phyloP scores from a whole-genome alignment of 2,113 vertebrate species.

The Brachyhypopomus occidentalis region DNA sequence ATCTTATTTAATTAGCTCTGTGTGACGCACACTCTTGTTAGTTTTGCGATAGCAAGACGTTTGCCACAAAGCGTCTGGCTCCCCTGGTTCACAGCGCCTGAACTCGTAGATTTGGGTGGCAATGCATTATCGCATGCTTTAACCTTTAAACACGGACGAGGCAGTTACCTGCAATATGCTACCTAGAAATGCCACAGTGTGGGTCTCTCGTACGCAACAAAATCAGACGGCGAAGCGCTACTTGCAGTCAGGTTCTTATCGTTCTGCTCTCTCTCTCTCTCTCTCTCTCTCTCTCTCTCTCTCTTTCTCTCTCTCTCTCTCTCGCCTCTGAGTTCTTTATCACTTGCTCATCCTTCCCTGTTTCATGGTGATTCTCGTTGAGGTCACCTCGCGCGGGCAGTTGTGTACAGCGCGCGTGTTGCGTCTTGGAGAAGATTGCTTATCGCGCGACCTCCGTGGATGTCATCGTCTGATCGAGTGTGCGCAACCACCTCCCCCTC shows the following conservation, averaged over 20 bases:
- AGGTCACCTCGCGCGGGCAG: slow-evolving; percentile 20
- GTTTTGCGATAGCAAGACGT: too few relatives aligned
- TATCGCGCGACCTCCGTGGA: neutral
- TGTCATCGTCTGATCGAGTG: neutral
- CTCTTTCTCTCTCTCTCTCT: neutral
- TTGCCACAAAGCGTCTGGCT: too few relatives aligned
- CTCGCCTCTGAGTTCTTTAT: neutral
- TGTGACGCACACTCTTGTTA: neutral
- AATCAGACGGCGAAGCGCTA: slow-evolving; percentile 27
- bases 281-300: neutral
- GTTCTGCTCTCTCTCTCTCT: too few relatives aligned
- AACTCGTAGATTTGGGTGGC: neutral
- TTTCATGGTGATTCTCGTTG: slow-evolving; percentile 47
- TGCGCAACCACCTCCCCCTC: neutral
- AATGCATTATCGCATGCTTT: slow-evolving; percentile 19
- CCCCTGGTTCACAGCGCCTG: neutral
- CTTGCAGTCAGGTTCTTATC: slow-evolving; percentile 15
- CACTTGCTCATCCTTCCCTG: neutral
- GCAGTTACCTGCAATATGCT: slow-evolving; percentile 28
- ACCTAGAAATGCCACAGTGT: slow-evolving; percentile 42
- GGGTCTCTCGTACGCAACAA: neutral
- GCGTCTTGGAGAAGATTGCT: neutral
- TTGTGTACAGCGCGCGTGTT: neutral
- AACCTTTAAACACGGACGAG: slow-evolving; percentile 28
- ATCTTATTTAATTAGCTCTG: slow-evolving; percentile 19